Conservation (phyloP, 2,797 vertebrate genomes). For the Thalassophryne amazonica region DNA sequence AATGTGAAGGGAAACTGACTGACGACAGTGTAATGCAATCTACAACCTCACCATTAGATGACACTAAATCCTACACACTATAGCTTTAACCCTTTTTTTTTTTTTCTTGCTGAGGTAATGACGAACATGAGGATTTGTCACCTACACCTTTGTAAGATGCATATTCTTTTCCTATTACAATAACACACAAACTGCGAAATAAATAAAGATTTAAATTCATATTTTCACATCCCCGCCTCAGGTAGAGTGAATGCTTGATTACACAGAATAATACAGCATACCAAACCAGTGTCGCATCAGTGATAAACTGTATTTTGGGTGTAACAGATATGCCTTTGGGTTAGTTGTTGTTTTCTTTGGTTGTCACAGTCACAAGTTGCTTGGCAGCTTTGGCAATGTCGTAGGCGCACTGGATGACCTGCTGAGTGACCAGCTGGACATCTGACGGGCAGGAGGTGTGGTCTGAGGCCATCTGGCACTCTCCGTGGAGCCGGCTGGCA, state of each 20-base stretch:
- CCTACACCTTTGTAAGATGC: constrained; percentile 8
- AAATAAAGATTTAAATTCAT: constrained; percentile 27
- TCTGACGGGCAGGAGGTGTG: constrained; percentile 81
- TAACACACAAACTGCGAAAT: constrained; percentile 22
- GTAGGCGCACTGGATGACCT: constrained; percentile 99
- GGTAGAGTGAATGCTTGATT: constrained; percentile 37
- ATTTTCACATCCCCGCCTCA: constrained; percentile 16
- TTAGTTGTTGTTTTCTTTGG: constrained; percentile 95
- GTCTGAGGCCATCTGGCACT: constrained; percentile 88
- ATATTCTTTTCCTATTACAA: constrained; percentile 4
- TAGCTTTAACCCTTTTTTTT: too few species aligned
- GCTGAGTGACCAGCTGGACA: constrained; percentile 95
- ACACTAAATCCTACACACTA: too few species aligned
- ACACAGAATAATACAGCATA: constrained; percentile 60
- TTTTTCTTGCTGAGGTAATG: constrained; percentile 37
- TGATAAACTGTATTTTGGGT: constrained; percentile 31
- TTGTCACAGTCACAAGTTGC: constrained; percentile 97
- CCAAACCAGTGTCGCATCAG: constrained; percentile 74
- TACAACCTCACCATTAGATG: too few species aligned
- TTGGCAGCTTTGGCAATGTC: constrained; percentile 99
- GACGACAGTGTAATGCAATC: too few species aligned
- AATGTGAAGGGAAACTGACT: too few species aligned
- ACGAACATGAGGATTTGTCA: constrained; percentile 13
- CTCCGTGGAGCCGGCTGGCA: constrained; percentile 90
- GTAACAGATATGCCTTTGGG: constrained; percentile 43